Conservation (phyloP, 2,888 invertebrate species). For the Acleris laterana region DNA sequence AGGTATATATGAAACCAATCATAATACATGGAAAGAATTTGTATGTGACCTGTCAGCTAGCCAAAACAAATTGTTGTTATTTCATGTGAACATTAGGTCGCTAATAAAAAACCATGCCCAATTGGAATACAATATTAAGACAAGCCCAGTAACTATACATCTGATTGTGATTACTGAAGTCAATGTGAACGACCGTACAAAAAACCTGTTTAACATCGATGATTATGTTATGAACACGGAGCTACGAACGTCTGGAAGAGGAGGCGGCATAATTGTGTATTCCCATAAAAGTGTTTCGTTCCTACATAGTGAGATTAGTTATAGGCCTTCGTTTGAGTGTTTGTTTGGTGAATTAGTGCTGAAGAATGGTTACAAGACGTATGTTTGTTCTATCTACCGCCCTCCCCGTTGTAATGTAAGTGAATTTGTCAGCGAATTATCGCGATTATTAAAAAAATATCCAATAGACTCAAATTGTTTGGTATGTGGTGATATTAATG, state of each 20-base stretch:
- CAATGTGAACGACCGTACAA: not conserved
- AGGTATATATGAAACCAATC: not conserved
- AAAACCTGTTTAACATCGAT: not conserved
- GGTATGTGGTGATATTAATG: too few species aligned
- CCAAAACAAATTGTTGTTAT: not conserved
- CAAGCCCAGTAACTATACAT: not conserved
- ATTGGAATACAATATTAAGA: not conserved
- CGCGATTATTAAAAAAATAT: too few species aligned
- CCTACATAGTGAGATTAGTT: not conserved
- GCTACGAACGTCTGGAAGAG: not conserved
- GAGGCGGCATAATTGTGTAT: slow-evolving; percentile 1
- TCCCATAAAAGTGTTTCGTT: not conserved
- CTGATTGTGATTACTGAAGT: not conserved
- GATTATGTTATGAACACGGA: not conserved
- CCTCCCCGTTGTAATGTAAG: too few species aligned
- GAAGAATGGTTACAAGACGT: too few species aligned
- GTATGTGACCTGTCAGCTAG: not conserved
- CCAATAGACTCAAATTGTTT: too few species aligned
- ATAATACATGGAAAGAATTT: not conserved
- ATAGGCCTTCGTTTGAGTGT: not conserved
- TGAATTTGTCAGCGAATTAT: too few species aligned
- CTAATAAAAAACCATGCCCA: not conserved
- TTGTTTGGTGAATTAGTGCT: not conserved
- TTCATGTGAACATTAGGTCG: not conserved
- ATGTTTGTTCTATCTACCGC: too few species aligned